Evolutionary conservation across 2,888 invertebrate species (phyloP).

Genomic region (Osmoderma eremita): DNA sequence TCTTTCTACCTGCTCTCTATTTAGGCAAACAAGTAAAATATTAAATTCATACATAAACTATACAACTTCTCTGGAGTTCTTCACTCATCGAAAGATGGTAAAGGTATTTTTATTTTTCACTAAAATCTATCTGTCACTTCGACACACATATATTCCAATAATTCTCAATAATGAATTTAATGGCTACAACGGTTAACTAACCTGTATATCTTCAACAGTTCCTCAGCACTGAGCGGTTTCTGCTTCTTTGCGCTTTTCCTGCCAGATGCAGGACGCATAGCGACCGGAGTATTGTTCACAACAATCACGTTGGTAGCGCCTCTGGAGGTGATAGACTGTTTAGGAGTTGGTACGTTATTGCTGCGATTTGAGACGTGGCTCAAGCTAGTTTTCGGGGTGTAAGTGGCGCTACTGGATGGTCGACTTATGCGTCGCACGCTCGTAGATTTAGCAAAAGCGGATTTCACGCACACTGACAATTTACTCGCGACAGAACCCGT

Average conservation of each 20-base stretch:
- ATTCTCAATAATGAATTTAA: no score
- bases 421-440: neutral
- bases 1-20: conserved; percentile 60
- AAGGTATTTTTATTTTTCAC: no score
- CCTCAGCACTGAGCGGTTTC: conserved; percentile 33
- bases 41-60: no score
- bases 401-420: conserved; percentile 2
- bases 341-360: neutral
- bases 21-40: neutral
- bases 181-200: no score
- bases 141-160: no score
- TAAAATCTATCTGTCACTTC: no score
- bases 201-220: conserved; percentile 39
- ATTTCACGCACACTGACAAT: neutral
- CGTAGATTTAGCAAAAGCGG: neutral
- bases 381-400: neutral
- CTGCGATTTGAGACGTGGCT: conserved; percentile 2
- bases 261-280: neutral
- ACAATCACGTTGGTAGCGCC: neutral
- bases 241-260: conserved; percentile 7
- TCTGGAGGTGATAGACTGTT: no score
- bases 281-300: neutral
- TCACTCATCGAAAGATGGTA: no score
- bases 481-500: neutral
- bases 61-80: no score